These are phyloP conservation scores for Syngnathus acus DNA, from an alignment of 2,797 vertebrate genomes.

Conservation along the genomic window DNA sequence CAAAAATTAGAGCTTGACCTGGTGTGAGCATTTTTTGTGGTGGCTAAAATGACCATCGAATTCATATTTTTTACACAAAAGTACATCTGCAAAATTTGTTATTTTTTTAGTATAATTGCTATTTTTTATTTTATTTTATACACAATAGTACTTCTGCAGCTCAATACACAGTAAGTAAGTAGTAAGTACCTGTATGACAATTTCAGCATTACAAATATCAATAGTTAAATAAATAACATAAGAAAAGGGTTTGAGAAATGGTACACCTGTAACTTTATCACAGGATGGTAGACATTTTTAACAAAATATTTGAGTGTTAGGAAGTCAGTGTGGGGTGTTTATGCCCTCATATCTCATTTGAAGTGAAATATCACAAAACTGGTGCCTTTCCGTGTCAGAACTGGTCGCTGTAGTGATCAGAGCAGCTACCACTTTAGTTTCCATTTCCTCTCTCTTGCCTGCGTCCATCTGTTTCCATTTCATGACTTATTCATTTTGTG, in stretches of 20 bases:
- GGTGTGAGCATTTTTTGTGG: not conserved
- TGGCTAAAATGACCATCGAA: not conserved
- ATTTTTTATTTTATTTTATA: not conserved
- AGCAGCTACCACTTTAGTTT: not conserved
- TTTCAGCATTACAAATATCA: not conserved
- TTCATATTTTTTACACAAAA: not conserved
- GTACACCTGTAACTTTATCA: not conserved
- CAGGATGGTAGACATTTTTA: not conserved
- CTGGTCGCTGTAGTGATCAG: not conserved
- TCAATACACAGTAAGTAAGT: not conserved
- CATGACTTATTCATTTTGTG: not conserved
- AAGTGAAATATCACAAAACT: not conserved
- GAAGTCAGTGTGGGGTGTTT: not conserved
- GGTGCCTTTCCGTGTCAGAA: not conserved
- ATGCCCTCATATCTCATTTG: not conserved
- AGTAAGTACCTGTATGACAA: not conserved
- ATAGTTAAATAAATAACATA: not conserved
- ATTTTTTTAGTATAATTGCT: not conserved
- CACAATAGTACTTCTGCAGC: not conserved
- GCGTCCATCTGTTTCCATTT: conserved; percentile 8
- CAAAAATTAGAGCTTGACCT: not conserved
- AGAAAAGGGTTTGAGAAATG: not conserved
- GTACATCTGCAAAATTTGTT: not conserved
- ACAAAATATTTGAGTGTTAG: not conserved
- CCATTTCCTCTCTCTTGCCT: conserved; percentile 6